Base-by-base conservation (phyloP, 2,888 invertebrate genomes). In the Fragum fragum region DNA sequence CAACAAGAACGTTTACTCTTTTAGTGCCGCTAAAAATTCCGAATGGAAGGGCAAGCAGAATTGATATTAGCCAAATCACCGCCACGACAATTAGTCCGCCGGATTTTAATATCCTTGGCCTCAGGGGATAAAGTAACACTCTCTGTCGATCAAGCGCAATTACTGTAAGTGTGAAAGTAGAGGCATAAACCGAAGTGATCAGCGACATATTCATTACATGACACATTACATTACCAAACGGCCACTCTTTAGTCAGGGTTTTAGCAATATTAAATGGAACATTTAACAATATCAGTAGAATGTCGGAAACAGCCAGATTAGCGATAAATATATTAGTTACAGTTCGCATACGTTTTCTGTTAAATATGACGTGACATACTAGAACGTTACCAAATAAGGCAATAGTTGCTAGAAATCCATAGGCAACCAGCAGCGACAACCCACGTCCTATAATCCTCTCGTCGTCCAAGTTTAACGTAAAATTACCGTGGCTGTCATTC, bases 251-350 rank as follows among this genome's bases (percentile, higher is more conserved):
- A 70, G 95, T 77, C 21, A 95, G 87, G 66, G 94, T 90, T 9
- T 95, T 87, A 3, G 93, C 93, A 23, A 95, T 91, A 86, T 94
- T 95, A 78, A 95, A 94, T 1, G 95, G 95, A 26, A 95, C 94
- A 83, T 95, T 95, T 42, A 95, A 89, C 6, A 93, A 90, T 0
- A 92, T 91, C 26, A 93, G 86, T 26, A 91, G 70, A 6, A 94
- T 79, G 81, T 93, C 93, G 0, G 92, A 91, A 32, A 91, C 76
- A 1, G 93, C 92, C 52, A 94, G 86, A 79, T 93, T 94, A 11
- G 90, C 91, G 21, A 93, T 91, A 84, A 94, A 94, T 76, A 92
- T 86, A 82, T 93, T 92, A 6, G 93, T 93, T 18, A 93, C 93
- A 7, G 93, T 93, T 73, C 92, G 92, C 81, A 94, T 88, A 7